Evolutionary conservation across 2,797 vertebrate species (phyloP), one percentile per base, ranked within the genome.

Genomic region (Hirundo rustica): DNA sequence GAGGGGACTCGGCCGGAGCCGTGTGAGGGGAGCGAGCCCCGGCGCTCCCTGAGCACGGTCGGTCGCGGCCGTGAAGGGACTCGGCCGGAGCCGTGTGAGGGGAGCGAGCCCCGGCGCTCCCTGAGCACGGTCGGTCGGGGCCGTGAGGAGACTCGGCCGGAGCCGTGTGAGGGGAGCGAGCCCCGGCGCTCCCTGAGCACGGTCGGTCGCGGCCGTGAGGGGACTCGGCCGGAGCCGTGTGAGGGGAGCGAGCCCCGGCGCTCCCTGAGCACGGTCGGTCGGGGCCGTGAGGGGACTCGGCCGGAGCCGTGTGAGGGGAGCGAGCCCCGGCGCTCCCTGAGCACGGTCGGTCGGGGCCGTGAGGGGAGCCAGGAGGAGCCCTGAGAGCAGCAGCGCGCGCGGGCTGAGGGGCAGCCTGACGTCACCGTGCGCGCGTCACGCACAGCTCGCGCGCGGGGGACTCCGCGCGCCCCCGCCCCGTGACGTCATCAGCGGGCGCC

Each of bases 41-140:
- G 30, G 51, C 9, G 3, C 10, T 44, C 47, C 26, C 26, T 38
- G 23, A 1, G 2, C 12, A 3, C 13, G 5, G 7, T 7, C 25
- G 19, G 14, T 7, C 9, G 1, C 26, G 21, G 60, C 44, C 44
- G 13, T 13, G 19, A 64, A 22, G 40, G n/a, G n/a, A 30, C 9
- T 16, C 8, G 13, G 4, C 17, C 42, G 16, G 44, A 32, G 13
- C 16, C 13, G 9, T 22, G 58, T 42, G 20, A 22, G 10, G 30
- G n/a, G n/a, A n/a, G n/a, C n/a, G n/a, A n/a, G n/a, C n/a, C n/a
- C n/a, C n/a, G n/a, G n/a, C n/a, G n/a, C n/a, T n/a, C n/a, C n/a
- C n/a, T n/a, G n/a, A n/a, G n/a, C n/a, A n/a, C n/a, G n/a, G n/a
- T 16, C 8, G 13, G 4, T 13, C 42, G 16, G 44, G 23, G 10